phyloP scores from a whole-genome alignment of 2,888 invertebrate species.

The Chalcis sispes region DNA sequence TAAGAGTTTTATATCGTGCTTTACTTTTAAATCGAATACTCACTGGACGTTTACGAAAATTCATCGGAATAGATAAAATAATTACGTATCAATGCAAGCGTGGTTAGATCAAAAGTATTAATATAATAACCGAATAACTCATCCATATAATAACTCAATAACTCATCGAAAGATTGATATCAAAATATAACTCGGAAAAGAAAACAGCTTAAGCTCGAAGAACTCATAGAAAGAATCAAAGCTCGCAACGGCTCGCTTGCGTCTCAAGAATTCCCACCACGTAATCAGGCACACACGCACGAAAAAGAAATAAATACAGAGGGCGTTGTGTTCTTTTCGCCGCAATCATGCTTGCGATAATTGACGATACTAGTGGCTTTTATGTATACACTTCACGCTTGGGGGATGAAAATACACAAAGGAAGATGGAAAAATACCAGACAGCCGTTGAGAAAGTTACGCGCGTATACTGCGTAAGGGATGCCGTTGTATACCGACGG shows the following conservation, averaged over 20 bases:
- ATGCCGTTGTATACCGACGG: background rate
- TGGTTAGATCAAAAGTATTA: no score
- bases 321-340: background rate
- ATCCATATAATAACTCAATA: no score
- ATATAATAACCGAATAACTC: no score
- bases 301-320: conserved; percentile 30
- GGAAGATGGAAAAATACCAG: background rate
- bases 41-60: no score
- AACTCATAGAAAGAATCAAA: conserved; percentile 17
- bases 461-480: no score
- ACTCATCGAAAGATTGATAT: no score
- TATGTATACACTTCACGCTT: background rate
- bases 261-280: conserved; percentile 35
- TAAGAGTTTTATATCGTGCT: no score
- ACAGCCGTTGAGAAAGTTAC: no score
- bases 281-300: conserved; percentile 48
- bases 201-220: background rate
- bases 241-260: background rate
- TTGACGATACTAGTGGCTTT: conserved; percentile 45
- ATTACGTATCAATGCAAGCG: no score
- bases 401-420: background rate
- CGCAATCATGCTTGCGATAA: conserved; percentile 1
- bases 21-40: no score
- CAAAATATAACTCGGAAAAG: no score
- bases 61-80: no score